phyloP scores from a whole-genome alignment of 2,888 invertebrate species.

The Biston betularia region DNA sequence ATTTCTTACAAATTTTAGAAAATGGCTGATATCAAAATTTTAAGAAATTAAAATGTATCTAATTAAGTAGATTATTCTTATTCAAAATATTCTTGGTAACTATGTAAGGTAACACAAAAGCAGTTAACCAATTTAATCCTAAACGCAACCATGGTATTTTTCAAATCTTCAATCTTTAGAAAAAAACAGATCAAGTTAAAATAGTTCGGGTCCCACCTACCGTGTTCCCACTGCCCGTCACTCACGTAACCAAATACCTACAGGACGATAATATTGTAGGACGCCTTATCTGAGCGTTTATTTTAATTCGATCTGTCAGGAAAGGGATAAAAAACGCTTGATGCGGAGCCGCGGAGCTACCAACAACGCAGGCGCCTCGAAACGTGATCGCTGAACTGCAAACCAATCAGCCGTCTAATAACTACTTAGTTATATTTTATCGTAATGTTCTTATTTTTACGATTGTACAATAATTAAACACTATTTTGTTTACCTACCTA shows the following conservation, averaged over 20 bases:
- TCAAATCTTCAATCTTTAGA: constrained; percentile 23
- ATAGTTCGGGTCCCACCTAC: constrained; percentile 74
- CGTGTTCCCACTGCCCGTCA: constrained; percentile 80
- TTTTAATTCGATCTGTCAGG: constrained; percentile 86
- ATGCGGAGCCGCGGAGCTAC: constrained; percentile 71
- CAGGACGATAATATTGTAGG: constrained; percentile 80
- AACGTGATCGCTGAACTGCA: constrained; percentile 59
- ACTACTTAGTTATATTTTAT: constrained; percentile 2
- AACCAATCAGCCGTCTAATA: background rate
- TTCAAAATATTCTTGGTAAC: too few relatives aligned
- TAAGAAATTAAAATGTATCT: too few relatives aligned
- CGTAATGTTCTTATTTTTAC: background rate
- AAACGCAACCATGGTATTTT: constrained; percentile 42
- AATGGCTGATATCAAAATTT: too few relatives aligned
- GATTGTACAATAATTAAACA: background rate
- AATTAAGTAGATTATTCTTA: too few relatives aligned
- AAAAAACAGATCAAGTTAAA: constrained; percentile 49
- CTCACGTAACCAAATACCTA: constrained; percentile 81
- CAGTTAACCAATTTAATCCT: background rate
- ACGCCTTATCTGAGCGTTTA: constrained; percentile 84
- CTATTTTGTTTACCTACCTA: too few relatives aligned
- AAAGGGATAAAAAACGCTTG: constrained; percentile 74
- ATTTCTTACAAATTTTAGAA: too few relatives aligned
- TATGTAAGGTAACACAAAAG: too few relatives aligned
- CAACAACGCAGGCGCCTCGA: constrained; percentile 63